phyloP scores from a whole-genome alignment of 2,888 invertebrate genomes.

The Tuberolachnus salignus region DNA sequence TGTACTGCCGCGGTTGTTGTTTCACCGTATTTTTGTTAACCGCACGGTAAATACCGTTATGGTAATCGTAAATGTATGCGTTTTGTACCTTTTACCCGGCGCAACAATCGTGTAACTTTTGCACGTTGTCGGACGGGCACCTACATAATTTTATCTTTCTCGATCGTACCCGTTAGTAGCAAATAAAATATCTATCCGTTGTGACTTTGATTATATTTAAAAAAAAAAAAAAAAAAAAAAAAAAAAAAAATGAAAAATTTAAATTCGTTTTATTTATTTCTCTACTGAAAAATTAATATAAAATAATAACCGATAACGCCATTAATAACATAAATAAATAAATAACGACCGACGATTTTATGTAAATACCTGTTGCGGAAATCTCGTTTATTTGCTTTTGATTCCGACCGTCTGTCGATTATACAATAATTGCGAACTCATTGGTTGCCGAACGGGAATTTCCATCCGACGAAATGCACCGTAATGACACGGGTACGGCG shows the following conservation, averaged over 20 bases:
- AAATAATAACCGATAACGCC: not conserved
- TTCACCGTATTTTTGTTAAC: constrained; percentile 1
- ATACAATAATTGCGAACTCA: not conserved
- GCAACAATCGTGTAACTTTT: not conserved
- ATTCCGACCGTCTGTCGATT: not conserved
- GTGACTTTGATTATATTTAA: not conserved
- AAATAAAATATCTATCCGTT: not conserved
- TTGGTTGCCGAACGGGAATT: not conserved
- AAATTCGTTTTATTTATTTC: not conserved
- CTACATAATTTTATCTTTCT: constrained; percentile 3
- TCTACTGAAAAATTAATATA: not conserved
- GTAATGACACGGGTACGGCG: too few species aligned
- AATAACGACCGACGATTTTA: not conserved
- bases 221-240: too few species aligned
- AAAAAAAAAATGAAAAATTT: not conserved
- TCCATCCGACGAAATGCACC: not conserved
- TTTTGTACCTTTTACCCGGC: not conserved
- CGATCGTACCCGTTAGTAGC: not conserved
- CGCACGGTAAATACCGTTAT: constrained; percentile 24
- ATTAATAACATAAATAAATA: not conserved
- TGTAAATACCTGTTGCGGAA: not conserved
- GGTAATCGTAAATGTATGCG: constrained; percentile 29
- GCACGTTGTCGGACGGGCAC: not conserved
- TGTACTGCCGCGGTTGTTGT: not conserved
- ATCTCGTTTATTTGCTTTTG: constrained; percentile 10